phyloP scores from a whole-genome alignment of 2,888 invertebrate species.

The Andrena minutula region DNA sequence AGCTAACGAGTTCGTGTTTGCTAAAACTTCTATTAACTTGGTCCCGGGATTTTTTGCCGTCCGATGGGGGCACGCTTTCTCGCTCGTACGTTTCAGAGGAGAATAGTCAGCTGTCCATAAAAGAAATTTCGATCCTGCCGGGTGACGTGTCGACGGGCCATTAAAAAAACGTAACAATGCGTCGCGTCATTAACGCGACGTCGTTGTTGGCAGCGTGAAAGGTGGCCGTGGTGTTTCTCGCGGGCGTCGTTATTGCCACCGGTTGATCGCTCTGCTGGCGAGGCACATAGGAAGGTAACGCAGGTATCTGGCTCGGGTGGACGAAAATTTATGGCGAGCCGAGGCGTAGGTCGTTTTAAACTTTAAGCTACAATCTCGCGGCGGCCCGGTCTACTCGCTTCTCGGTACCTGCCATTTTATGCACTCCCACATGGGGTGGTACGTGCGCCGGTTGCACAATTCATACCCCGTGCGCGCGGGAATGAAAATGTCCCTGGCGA shows the following conservation, averaged over 20 bases:
- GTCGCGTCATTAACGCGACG: conserved; percentile 12
- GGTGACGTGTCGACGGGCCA: conserved; percentile 5
- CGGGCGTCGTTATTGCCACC: conserved; percentile 25
- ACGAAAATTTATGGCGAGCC: conserved; percentile 77
- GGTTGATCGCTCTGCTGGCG: conserved; percentile 31
- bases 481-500: conserved; percentile 40
- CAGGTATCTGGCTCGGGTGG: conserved; percentile 15
- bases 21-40: conserved; percentile 29
- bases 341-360: conserved; percentile 75
- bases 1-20: conserved; percentile 27
- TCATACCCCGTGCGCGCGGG: conserved; percentile 25
- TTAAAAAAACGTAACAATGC: conserved; percentile 27
- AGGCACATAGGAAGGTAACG: conserved; percentile 13
- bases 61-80: neutral
- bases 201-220: conserved; percentile 21
- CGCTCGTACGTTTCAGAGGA: neutral
- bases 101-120: neutral
- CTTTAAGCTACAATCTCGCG: conserved; percentile 71
- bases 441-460: conserved; percentile 41
- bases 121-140: conserved; percentile 1
- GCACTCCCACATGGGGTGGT: conserved; percentile 39
- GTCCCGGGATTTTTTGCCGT: neutral
- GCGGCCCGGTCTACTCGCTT: conserved; percentile 33
- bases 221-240: conserved; percentile 23
- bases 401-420: conserved; percentile 37